Percentiles rank a stretch among this genome's conserved stretches.
Conservation (phyloP, 2,113 vertebrate species). For the Chiloscyllium plagiosum region DNA sequence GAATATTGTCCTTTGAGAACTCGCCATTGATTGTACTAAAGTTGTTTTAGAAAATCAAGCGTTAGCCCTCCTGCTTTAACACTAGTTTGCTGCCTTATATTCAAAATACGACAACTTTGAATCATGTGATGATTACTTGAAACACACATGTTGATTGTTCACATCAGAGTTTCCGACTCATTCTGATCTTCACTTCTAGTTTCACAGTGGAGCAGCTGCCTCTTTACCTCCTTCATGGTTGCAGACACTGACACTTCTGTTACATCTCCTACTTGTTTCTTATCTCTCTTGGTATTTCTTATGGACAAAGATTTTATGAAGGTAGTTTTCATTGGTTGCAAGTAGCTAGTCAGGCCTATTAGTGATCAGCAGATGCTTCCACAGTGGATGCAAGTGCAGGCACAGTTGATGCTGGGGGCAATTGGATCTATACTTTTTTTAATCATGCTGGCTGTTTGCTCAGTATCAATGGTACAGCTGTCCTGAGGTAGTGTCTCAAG, state of each 20-base stretch:
- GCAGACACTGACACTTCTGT: not conserved
- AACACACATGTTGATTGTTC: not conserved
- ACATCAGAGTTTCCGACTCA: not conserved
- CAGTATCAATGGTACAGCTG: too few relatives aligned
- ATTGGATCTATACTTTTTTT: too few relatives aligned
- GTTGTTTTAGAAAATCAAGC: not conserved
- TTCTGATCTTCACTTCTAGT: not conserved
- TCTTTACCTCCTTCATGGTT: not conserved
- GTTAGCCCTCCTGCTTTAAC: too few relatives aligned
- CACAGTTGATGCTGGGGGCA: too few relatives aligned
- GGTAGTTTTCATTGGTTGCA: too few relatives aligned
- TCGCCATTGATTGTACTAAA: not conserved
- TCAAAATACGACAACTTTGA: not conserved
- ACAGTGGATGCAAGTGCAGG: too few relatives aligned
- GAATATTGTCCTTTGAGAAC: not conserved
- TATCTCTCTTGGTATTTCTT: too few relatives aligned
- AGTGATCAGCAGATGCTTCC: too few relatives aligned
- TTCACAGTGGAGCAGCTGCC: not conserved
- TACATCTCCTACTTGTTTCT: not conserved
- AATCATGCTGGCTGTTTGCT: too few relatives aligned
- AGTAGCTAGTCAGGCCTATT: too few relatives aligned
- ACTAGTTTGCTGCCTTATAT: not conserved
- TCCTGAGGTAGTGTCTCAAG: too few relatives aligned
- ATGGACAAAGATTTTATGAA: too few relatives aligned
- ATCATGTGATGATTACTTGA: not conserved